Base-by-base conservation (phyloP, 2,797 vertebrate species). In the Halcyon smyrnensis region DNA sequence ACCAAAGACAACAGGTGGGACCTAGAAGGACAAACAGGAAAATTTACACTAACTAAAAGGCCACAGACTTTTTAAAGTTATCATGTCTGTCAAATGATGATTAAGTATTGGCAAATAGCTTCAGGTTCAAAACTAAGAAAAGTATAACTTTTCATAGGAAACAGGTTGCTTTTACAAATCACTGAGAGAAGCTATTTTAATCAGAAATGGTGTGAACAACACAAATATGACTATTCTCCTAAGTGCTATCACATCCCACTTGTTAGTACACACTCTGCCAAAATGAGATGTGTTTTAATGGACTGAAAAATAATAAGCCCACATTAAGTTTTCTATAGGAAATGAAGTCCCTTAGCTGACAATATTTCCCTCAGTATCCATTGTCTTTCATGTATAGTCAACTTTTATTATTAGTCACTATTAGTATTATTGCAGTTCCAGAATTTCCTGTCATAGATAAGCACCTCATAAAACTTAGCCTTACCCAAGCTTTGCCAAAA, bases 201-300 rank as follows among this genome's bases (percentile, higher is more conserved):
- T 54, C 68, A 69, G 50, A 97, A 96, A 85, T 89, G 54, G 95
- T 96, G 95, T 82, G 97, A 96, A 95, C 87, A 95, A 95, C 95
- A 96, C 90, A 96, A 97, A 97, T 87, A 94, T 80, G 93, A 94
- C 91, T 92, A 91, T 92, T 82, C 90, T 96, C 91, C 80, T 95
- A 83, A 93, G 92, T 69, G 87, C 34, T 97, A 94, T 91, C 97
- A 96, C 96, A 83, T 94, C 92, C 96, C 86, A 91, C 97, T 97
- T 71, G 60, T 89, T 96, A 93, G 91, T n/a, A 67, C 71, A 93
- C 84, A 62, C 60, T 90, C 63, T 95, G 94, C 92, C 92, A 97
- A 97, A 97, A 95, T 84, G 92, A 92, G 59, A 92, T 57, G 64
- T 92, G 93, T 93, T 95, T 94, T 97, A 96, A 96, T 90, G 73